Evolutionary conservation across 2,113 vertebrate genomes (phyloP), one percentile per base, ranked within the genome.

Genomic region (Archilochus colubris): DNA sequence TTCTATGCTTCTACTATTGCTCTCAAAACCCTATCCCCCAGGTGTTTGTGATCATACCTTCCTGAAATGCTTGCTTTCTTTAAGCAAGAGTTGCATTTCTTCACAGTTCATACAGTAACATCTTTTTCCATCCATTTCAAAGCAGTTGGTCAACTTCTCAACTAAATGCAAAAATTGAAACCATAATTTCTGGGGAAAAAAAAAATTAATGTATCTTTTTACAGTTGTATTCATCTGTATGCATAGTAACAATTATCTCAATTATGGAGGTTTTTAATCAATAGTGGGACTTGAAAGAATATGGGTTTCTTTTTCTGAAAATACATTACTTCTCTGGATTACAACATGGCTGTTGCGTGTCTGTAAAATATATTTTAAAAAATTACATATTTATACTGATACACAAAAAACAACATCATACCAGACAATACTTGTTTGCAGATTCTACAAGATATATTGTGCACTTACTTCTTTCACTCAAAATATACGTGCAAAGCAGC

Each of bases 401-500:
- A 92, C 40, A 91, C 62, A 85, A 91, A 91, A 87, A 86, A 67
- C 59, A 64, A 11, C 46, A 78, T 25, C 69, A 89, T 22, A 86
- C n/a, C 27, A 72, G 77, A 91, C 31, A 43, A 93, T 75, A 85
- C 3, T 84, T 77, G 77, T 86, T 69, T 88, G 27, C 40, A 96
- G 79, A 74, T 75, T 74, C 86, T 91, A 18, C 43, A 91, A 83
- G 64, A 94, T 85, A 76, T 18, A 63, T 68, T 86, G 23, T 43
- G 43, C 24, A 90, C 84, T 86, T 90, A 86, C 22, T 57, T 53
- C 31, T 89, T 91, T 82, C 88, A 61, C 61, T 90, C 91, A 44
- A 91, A 87, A 95, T 75, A 28, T 84, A 92, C 80, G 85, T 95
- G 89, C 89, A 92, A 96, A 96, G 86, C 92, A 66, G 64, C 46